These are phyloP conservation scores for Crocodylus rhombifer DNA, from an alignment of 2,797 vertebrate genomes.

Conservation along the genomic window DNA sequence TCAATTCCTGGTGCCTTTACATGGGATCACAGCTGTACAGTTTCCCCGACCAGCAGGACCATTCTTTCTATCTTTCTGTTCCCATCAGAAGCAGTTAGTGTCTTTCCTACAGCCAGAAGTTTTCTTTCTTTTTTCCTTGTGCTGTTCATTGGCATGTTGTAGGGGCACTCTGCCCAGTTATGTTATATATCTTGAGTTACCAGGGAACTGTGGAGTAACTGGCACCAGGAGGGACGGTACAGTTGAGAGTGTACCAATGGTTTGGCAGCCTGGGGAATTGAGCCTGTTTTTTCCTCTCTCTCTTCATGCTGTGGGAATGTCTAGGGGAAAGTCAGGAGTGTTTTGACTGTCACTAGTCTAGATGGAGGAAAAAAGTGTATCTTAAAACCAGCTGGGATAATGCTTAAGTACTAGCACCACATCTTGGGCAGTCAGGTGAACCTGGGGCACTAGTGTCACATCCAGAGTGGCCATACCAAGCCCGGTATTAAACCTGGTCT, in stretches of 20 bases:
- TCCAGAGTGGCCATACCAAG: background rate
- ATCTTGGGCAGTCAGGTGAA: background rate
- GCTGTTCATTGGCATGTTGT: background rate
- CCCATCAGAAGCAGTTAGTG: background rate
- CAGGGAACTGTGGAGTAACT: background rate
- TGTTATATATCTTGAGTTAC: background rate
- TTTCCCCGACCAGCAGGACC: background rate
- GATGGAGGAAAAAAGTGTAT: slow-evolving; percentile 7
- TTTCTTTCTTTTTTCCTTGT: background rate
- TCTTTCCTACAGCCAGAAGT: background rate
- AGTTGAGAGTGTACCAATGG: background rate
- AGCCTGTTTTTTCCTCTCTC: background rate
- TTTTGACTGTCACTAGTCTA: slow-evolving; percentile 19
- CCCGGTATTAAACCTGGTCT: background rate
- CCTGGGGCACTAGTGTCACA: background rate
- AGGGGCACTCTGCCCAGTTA: background rate
- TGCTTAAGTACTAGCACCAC: background rate
- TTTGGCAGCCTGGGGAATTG: slow-evolving; percentile 9
- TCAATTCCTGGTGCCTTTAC: background rate
- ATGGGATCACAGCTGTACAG: background rate
- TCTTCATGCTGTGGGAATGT: background rate
- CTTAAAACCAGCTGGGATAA: background rate
- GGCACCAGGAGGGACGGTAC: background rate
- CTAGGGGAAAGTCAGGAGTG: slow-evolving; percentile 8
- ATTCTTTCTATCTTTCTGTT: rapidly evolving